Percentiles rank a stretch among this genome's conserved stretches.
Conservation (phyloP, 2,888 invertebrate species). For the Caenorhabditis zanzibari region DNA sequence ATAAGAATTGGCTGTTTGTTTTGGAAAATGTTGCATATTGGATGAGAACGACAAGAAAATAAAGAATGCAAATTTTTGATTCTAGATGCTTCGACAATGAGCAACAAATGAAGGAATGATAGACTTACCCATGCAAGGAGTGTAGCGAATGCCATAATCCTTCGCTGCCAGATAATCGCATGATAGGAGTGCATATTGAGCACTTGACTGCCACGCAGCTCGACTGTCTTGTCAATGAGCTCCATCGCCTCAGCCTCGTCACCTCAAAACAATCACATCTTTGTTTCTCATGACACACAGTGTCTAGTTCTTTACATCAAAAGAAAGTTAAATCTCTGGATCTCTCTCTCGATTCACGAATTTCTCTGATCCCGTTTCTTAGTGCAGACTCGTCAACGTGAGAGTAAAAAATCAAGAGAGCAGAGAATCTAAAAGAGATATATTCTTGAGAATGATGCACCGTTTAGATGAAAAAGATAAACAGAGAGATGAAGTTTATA, state of each 20-base stretch:
- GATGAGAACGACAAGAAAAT: background rate
- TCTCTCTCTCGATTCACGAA: constrained; percentile 26
- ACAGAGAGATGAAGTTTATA: constrained; percentile 40
- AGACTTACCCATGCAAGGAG: constrained; percentile 70
- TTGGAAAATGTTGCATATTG: background rate
- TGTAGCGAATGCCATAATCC: constrained; percentile 68
- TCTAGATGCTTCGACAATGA: constrained; percentile 3
- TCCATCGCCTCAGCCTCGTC: constrained; percentile 71
- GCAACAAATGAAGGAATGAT: too few relatives aligned
- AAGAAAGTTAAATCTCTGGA: constrained; percentile 36
- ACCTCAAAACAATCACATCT: constrained; percentile 67
- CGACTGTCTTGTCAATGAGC: constrained; percentile 80
- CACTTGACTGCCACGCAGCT: constrained; percentile 77
- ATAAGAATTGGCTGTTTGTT: constrained; percentile 10
- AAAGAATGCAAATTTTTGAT: constrained; percentile 27
- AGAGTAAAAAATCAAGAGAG: constrained; percentile 40
- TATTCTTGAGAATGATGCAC: constrained; percentile 30
- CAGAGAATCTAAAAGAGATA: constrained; percentile 3
- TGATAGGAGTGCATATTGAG: constrained; percentile 80
- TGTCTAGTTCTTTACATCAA: constrained; percentile 54
- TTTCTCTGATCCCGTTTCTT: constrained; percentile 45
- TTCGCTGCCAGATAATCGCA: constrained; percentile 75
- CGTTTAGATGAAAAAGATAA: constrained; percentile 36
- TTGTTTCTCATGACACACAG: constrained; percentile 33
- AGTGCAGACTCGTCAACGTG: constrained; percentile 41